A percentile compares a stretch with the other conserved stretches of the same genome.
These are phyloP conservation scores for Mola mola DNA, from an alignment of 2,113 vertebrate species.

Conservation along the genomic window DNA sequence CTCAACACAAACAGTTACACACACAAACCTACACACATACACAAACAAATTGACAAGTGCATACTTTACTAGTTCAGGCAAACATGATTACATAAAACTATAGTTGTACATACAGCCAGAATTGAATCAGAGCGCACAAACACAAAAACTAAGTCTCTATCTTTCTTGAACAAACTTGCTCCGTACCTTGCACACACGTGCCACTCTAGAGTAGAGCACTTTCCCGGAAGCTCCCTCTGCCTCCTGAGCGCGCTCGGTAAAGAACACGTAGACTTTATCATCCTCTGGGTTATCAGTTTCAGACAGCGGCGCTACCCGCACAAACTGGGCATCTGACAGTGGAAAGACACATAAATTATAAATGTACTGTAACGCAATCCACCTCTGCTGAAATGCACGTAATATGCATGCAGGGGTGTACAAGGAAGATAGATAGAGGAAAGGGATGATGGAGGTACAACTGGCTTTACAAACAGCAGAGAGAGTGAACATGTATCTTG, in stretches of 20 bases:
- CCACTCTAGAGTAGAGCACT: constrained; percentile 84
- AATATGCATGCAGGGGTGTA: constrained; percentile 6
- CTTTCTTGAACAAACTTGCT: constrained; percentile 8
- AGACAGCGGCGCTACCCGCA: constrained; percentile 82
- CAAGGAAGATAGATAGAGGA: neutral
- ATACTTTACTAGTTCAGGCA: constrained; percentile 1
- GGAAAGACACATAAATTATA: constrained; percentile 6
- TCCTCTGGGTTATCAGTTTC: constrained; percentile 87
- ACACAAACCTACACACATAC: constrained; percentile 3
- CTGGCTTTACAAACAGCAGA: constrained; percentile 44
- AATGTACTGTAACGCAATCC: constrained; percentile 10
- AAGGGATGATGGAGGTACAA: constrained; percentile 2
- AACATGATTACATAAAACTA: constrained; percentile 39
- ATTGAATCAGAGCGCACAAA: constrained; percentile 30
- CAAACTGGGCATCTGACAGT: constrained; percentile 82
- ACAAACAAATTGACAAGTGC: constrained; percentile 23
- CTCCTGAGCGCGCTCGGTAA: constrained; percentile 85
- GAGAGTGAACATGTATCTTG: constrained; percentile 40
- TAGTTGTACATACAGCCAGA: constrained; percentile 21
- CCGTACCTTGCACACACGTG: constrained; percentile 84
- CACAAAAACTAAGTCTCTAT: constrained; percentile 23
- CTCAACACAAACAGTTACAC: constrained; percentile 4
- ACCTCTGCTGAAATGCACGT: constrained; percentile 4
- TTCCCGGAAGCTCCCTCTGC: constrained; percentile 82
- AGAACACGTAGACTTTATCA: constrained; percentile 87